phyloP scores from a whole-genome alignment of 1,140 invertebrate genomes.

The Achroia grisella region DNA sequence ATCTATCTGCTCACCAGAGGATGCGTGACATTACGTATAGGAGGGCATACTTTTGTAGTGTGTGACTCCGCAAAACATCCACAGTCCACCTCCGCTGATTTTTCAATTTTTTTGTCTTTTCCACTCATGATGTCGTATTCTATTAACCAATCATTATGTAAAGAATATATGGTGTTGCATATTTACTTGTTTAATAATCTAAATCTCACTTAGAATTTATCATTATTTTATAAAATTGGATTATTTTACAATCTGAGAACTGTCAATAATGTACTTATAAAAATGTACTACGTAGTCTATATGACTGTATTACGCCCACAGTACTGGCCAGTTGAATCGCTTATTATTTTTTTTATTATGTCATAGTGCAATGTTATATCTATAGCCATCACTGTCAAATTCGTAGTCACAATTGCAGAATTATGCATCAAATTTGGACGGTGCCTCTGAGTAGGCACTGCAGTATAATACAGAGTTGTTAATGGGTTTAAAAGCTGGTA shows the following conservation, averaged over 20 bases:
- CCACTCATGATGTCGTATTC: conserved; percentile 32
- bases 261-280: too few species aligned
- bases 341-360: too few species aligned
- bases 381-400: conserved; percentile 44
- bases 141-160: conserved; percentile 13
- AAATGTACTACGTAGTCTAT: too few species aligned
- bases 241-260: too few species aligned
- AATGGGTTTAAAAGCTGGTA: neutral
- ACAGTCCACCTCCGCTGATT: conserved; percentile 35
- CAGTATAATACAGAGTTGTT: neutral
- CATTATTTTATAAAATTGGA: too few species aligned
- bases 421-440: conserved; percentile 35
- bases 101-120: conserved; percentile 25
- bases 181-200: neutral
- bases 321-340: too few species aligned
- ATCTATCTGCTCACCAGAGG: conserved; percentile 31
- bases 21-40: conserved; percentile 47
- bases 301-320: too few species aligned
- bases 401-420: conserved; percentile 44
- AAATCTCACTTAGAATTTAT: too few species aligned
- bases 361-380: too few species aligned
- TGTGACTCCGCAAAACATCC: conserved; percentile 28
- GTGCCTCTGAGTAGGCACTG: conserved; percentile 1
- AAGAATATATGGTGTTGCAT: conserved; percentile 11
- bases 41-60: conserved; percentile 33